Evolutionary conservation across 2,113 vertebrate genomes (phyloP).

Genomic region (Crotalus helleri): DNA sequence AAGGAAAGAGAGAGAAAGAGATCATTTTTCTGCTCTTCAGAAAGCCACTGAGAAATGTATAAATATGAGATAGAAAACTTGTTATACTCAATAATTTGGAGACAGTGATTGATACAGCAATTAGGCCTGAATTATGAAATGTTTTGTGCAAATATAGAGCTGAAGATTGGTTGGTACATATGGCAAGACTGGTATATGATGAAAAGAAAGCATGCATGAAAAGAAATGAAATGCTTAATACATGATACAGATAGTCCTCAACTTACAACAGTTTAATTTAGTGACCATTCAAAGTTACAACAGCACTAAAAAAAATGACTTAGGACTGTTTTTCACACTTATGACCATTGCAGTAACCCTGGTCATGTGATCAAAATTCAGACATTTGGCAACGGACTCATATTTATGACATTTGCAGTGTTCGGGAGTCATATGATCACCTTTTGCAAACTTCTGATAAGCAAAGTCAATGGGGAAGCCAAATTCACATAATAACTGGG

Average conservation of each 20-base stretch:
- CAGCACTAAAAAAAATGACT: neutral
- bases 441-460: neutral
- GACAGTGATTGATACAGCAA: neutral
- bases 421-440: neutral
- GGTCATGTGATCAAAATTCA: neutral
- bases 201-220: neutral
- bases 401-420: neutral
- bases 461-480: neutral
- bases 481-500: neutral
- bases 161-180: neutral
- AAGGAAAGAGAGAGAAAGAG: neutral
- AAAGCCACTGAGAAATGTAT: neutral
- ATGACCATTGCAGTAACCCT: neutral
- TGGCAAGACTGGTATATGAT: neutral
- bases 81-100: neutral
- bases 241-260: neutral
- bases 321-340: neutral
- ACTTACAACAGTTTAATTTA: neutral
- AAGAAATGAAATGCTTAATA: neutral
- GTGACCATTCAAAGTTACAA: neutral
- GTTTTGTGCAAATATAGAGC: neutral
- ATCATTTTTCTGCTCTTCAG: neutral
- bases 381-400: neutral
- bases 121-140: neutral
- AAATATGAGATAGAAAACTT: neutral